Percentiles rank a stretch among this genome's conserved stretches.
Evolutionary conservation across 2,797 vertebrate genomes (phyloP).

Genomic region (Hydrophis major): DNA sequence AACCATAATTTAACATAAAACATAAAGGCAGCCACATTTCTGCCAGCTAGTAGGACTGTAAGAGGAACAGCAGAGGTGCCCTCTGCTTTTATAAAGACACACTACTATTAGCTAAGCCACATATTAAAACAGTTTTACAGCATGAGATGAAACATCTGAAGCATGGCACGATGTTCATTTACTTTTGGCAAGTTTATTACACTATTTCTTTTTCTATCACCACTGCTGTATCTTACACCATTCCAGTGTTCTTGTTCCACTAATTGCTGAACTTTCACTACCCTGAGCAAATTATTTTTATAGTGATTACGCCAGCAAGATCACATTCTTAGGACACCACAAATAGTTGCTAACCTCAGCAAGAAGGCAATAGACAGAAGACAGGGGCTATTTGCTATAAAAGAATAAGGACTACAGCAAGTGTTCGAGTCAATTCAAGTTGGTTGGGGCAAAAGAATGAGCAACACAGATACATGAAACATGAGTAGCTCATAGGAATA

Average conservation of each 20-base stretch:
- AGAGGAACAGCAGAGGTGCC: neutral
- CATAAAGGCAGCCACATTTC: neutral
- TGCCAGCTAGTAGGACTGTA: neutral
- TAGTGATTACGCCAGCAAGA: neutral
- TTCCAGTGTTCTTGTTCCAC: neutral
- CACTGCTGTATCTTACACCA: neutral
- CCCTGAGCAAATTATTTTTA: constrained; percentile 13
- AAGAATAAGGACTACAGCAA: neutral
- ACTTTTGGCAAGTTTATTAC: neutral
- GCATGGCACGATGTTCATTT: neutral
- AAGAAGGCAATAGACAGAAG: neutral
- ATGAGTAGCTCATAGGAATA: neutral
- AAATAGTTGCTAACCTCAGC: neutral
- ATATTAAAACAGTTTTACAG: neutral
- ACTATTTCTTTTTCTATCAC: neutral
- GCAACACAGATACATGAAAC: neutral
- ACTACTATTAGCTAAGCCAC: neutral
- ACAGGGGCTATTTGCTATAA: neutral
- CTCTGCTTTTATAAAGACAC: neutral
- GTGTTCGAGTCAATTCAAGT: neutral
- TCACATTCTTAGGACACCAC: neutral
- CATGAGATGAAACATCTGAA: constrained; percentile 6
- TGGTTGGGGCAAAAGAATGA: neutral
- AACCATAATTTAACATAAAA: neutral
- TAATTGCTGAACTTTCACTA: constrained; percentile 6